These are phyloP conservation scores for Periophthalmus magnuspinnatus DNA, from an alignment of 2,797 vertebrate genomes.

Conservation along the genomic window DNA sequence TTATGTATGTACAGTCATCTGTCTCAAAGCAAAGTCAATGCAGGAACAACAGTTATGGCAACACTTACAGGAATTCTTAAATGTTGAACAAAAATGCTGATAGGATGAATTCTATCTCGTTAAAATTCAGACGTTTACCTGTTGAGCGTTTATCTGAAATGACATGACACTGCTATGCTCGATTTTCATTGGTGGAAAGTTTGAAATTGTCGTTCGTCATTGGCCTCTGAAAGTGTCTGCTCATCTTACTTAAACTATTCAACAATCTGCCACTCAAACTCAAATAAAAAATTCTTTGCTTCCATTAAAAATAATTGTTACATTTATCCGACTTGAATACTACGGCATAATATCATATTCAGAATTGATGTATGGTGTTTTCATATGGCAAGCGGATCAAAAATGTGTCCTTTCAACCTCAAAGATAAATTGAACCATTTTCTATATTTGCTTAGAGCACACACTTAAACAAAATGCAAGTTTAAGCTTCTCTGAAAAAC, in stretches of 20 bases:
- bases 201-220: not conserved
- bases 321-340: too few species aligned
- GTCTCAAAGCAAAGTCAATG: not conserved
- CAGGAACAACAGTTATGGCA: not conserved
- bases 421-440: not conserved
- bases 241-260: too few species aligned
- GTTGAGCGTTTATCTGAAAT: not conserved
- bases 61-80: not conserved
- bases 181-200: not conserved
- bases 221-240: not conserved
- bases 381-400: not conserved
- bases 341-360: not conserved
- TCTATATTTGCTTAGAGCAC: constrained; percentile 31
- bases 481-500: constrained; percentile 28
- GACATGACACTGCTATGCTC: not conserved
- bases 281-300: not conserved
- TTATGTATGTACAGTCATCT: not conserved
- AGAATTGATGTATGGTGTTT: not conserved
- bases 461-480: constrained; percentile 29
- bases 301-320: too few species aligned
- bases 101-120: too few species aligned
- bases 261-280: not conserved
- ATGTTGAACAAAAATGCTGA: too few species aligned
- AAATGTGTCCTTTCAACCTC: not conserved
- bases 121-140: too few species aligned